Evolutionary conservation across 1,140 invertebrate species (phyloP).

Genomic region (Leptoteleia sp.): DNA sequence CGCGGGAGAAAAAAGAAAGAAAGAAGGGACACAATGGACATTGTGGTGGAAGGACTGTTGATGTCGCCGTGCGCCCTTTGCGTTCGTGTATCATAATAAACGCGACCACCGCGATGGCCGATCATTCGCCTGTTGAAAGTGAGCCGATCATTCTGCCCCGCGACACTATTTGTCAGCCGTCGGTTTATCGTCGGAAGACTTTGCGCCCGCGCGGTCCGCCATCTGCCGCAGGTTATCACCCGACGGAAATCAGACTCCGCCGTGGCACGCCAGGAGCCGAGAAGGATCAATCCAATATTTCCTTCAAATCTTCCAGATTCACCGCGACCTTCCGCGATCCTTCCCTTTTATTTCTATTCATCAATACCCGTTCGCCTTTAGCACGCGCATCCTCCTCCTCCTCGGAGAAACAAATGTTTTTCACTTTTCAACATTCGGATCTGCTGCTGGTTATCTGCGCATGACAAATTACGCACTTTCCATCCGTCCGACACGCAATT

Average conservation of each 20-base stretch:
- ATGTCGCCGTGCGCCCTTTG: no score
- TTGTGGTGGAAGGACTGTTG: no score
- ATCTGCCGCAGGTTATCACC: conserved; percentile 39
- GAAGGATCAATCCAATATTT: conserved; percentile 52
- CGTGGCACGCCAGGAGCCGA: conserved; percentile 19
- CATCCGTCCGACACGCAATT: no score
- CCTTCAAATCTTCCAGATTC: conserved; percentile 53
- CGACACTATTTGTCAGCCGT: conserved; percentile 73
- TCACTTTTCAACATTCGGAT: conserved; percentile 53
- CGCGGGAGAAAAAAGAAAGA: conserved; percentile 19
- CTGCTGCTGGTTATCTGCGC: conserved; percentile 19
- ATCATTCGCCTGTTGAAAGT: conserved; percentile 44
- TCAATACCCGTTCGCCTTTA: conserved; percentile 41
- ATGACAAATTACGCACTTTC: conserved; percentile 40
- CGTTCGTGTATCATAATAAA: conserved; percentile 53
- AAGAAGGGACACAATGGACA: conserved; percentile 35
- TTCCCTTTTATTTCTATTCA: conserved; percentile 57
- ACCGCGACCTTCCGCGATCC: conserved; percentile 30
- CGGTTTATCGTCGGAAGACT: conserved; percentile 41
- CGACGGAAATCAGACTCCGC: conserved; percentile 45
- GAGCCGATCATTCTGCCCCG: conserved; percentile 32
- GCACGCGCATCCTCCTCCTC: conserved; percentile 10
- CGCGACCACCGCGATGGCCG: conserved; percentile 5
- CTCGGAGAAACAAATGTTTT: conserved; percentile 55
- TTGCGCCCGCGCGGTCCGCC: conserved; percentile 46